A percentile compares a stretch with the other conserved stretches of the same genome.
phyloP scores from a whole-genome alignment of 1,140 invertebrate genomes.

The Uloborus diversus region DNA sequence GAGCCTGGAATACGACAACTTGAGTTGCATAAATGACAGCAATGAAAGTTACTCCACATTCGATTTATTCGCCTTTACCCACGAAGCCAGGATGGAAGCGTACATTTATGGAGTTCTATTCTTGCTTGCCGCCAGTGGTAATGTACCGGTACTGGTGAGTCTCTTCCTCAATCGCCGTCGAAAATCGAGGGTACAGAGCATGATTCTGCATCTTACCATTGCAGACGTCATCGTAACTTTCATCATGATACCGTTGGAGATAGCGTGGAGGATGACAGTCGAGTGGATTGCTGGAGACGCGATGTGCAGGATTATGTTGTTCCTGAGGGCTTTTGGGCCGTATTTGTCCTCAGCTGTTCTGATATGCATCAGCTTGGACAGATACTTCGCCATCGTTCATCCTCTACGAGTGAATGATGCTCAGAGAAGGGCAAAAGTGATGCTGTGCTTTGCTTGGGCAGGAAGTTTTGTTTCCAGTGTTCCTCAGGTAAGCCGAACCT shows the following conservation, averaged over 20 bases:
- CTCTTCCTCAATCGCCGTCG: conserved; percentile 74
- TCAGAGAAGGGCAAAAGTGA: conserved; percentile 74
- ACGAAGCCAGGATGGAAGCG: no score
- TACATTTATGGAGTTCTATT: no score
- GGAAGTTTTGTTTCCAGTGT: conserved; percentile 75
- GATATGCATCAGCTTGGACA: conserved; percentile 81
- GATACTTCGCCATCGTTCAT: conserved; percentile 80
- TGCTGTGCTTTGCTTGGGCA: conserved; percentile 78
- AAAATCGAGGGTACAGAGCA: conserved; percentile 77
- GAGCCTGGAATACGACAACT: no score
- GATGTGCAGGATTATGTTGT: conserved; percentile 78
- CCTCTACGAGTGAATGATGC: conserved; percentile 77
- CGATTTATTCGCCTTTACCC: no score
- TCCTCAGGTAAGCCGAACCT: conserved; percentile 80
- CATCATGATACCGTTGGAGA: conserved; percentile 80
- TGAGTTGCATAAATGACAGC: no score
- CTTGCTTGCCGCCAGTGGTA: no score
- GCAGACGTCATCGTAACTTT: conserved; percentile 83
- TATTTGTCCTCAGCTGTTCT: conserved; percentile 83
- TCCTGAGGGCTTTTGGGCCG: conserved; percentile 79
- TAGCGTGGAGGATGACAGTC: conserved; percentile 79
- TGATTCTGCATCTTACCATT: conserved; percentile 80
- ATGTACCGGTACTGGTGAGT: conserved; percentile 78
- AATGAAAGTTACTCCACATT: no score
- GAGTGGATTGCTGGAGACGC: conserved; percentile 80